Evolutionary conservation across 2,888 invertebrate species (phyloP).

Genomic region (Caenorhabditis sp.): DNA sequence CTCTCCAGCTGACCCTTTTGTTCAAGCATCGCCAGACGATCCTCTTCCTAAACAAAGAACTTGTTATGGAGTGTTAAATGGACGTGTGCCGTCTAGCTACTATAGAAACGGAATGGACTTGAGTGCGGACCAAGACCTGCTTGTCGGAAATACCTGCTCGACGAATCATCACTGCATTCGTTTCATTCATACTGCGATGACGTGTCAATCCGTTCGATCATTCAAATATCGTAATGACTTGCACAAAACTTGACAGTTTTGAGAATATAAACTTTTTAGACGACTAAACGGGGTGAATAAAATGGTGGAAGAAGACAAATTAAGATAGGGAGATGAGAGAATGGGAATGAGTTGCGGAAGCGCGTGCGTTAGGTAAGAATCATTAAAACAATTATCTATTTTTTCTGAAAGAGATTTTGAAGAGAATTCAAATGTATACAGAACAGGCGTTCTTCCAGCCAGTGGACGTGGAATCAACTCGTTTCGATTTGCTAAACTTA

Average conservation of each 20-base stretch:
- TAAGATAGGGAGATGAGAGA: not conserved
- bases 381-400: conserved; percentile 5
- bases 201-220: conserved; percentile 20
- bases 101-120: not conserved
- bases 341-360: not conserved
- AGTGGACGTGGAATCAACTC: not conserved
- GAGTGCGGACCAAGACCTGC: not conserved
- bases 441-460: not conserved
- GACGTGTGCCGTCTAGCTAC: not conserved
- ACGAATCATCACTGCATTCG: conserved; percentile 18
- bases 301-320: not conserved
- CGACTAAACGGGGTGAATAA: too few species aligned
- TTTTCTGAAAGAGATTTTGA: conserved; percentile 10
- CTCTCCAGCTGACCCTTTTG: conserved; percentile 77
- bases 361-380: not conserved
- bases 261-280: too few species aligned
- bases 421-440: not conserved
- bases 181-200: conserved; percentile 22
- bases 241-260: not conserved
- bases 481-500: conserved; percentile 59
- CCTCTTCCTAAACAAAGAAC: conserved; percentile 77
- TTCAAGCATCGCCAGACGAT: conserved; percentile 81
- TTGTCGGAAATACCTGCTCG: conserved; percentile 28
- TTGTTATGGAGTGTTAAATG: not conserved
- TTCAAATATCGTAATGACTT: not conserved